Base-by-base conservation (phyloP, 2,888 invertebrate species). In the Diogma glabrata region DNA sequence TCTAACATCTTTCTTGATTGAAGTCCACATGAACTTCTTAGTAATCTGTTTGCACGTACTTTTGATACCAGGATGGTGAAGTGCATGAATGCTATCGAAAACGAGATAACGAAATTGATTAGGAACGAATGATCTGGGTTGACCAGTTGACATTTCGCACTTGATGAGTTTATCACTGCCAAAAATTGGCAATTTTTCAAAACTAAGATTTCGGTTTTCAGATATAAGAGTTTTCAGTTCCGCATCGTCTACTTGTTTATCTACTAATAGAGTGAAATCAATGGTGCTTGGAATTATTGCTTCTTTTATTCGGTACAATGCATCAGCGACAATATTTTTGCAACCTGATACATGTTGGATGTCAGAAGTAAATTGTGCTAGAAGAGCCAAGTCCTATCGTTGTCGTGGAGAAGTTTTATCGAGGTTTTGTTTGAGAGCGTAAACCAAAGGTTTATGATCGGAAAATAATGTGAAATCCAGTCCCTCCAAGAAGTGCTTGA, bases 401-500 rank as follows among this genome's bases (percentile, higher is more conserved):
- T 66, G 64, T 5, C 64, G 47, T 4, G 65, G 65, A 3, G 63
- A 60, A 19, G 59, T 57, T 7, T 60, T 59, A n/a, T n/a, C n/a
- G n/a, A n/a, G n/a, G n/a, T n/a, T n/a, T n/a, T n/a, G n/a, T n/a
- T n/a, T n/a, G n/a, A n/a, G n/a, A n/a, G n/a, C n/a, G n/a, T n/a
- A n/a, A n/a, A n/a, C n/a, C n/a, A n/a, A n/a, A n/a, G n/a, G n/a
- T n/a, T n/a, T n/a, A n/a, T n/a, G n/a, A n/a, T n/a, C n/a, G n/a
- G n/a, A n/a, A n/a, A n/a, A n/a, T n/a, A n/a, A n/a, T n/a, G n/a
- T n/a, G n/a, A n/a, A n/a, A n/a, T n/a, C n/a, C n/a, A n/a, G n/a
- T n/a, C 60, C 64, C 57, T 71, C 69, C 0, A 69, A 46, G 58
- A 65, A 60, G 22, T 64, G 57, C 6, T 61, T 53, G 53, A 69